Evolutionary conservation across 2,888 invertebrate species (phyloP).

Genomic region (Eurytoma adleriae): DNA sequence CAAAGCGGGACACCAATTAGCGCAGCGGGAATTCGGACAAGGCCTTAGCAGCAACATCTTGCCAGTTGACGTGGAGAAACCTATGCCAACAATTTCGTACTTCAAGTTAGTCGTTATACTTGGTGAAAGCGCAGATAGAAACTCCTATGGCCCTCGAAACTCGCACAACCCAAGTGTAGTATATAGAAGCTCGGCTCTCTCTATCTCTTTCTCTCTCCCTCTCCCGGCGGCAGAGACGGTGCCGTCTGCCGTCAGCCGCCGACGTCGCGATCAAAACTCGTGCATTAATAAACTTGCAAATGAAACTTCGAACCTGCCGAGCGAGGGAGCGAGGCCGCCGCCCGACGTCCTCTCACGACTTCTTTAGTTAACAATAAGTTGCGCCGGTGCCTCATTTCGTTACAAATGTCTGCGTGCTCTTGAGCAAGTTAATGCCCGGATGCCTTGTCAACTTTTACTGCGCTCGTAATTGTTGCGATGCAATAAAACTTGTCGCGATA

Average conservation of each 20-base stretch:
- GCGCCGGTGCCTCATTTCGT: constrained; percentile 33
- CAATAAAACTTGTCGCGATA: too few species aligned
- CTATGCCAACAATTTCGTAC: constrained; percentile 55
- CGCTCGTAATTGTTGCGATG: too few species aligned
- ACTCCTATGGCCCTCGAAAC: constrained; percentile 53
- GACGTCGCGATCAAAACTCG: constrained; percentile 54
- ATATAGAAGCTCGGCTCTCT: constrained; percentile 25
- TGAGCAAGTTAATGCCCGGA: constrained; percentile 24
- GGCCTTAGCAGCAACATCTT: constrained; percentile 17
- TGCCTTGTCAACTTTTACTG: constrained; percentile 24
- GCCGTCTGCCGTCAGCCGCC: background rate
- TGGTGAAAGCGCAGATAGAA: constrained; percentile 50
- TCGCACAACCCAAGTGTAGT: constrained; percentile 30
- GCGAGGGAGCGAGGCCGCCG: background rate
- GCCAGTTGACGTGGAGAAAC: constrained; percentile 50
- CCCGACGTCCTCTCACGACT: constrained; percentile 14
- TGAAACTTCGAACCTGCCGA: constrained; percentile 51
- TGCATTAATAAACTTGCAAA: constrained; percentile 58
- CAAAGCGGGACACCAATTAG: constrained; percentile 50
- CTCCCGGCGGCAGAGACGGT: background rate
- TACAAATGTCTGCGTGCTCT: constrained; percentile 21
- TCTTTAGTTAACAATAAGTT: constrained; percentile 53
- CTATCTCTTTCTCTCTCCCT: constrained; percentile 3
- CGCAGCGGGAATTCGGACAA: constrained; percentile 22
- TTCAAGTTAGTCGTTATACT: constrained; percentile 54